Conservation (phyloP, 2,113 vertebrate species). For the Helogale parvula region DNA sequence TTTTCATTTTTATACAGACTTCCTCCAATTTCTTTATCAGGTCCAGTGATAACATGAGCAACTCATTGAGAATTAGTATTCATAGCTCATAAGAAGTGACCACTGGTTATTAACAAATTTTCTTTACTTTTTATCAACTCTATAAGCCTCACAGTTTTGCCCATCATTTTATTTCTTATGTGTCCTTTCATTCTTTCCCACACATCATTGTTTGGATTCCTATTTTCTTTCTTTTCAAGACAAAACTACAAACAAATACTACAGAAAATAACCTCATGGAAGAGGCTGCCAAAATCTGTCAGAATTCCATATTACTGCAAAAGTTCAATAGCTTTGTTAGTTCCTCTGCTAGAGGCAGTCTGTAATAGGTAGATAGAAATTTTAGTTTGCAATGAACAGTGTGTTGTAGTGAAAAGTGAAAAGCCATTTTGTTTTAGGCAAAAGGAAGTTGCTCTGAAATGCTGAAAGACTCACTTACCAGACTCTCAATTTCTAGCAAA, state of each 20-base stretch:
- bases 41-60: neutral
- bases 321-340: constrained; percentile 58
- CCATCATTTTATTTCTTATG: neutral
- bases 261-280: constrained; percentile 28
- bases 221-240: constrained; percentile 41
- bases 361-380: constrained; percentile 70
- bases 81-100: neutral
- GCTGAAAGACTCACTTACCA: constrained; percentile 64
- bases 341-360: constrained; percentile 62
- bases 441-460: constrained; percentile 67
- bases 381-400: constrained; percentile 68
- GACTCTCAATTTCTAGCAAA: constrained; percentile 67
- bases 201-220: neutral
- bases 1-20: neutral
- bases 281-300: constrained; percentile 38
- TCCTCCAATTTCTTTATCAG: neutral
- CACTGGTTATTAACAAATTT: neutral
- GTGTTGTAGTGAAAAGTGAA: constrained; percentile 62
- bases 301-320: constrained; percentile 52
- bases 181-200: neutral
- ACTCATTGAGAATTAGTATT: neutral
- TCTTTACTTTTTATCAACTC: neutral
- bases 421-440: constrained; percentile 75
- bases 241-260: constrained; percentile 33
- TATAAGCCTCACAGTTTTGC: neutral